These are phyloP conservation scores for Lasioglossum marginatum DNA, from an alignment of 2,888 invertebrate genomes.

Conservation along the genomic window DNA sequence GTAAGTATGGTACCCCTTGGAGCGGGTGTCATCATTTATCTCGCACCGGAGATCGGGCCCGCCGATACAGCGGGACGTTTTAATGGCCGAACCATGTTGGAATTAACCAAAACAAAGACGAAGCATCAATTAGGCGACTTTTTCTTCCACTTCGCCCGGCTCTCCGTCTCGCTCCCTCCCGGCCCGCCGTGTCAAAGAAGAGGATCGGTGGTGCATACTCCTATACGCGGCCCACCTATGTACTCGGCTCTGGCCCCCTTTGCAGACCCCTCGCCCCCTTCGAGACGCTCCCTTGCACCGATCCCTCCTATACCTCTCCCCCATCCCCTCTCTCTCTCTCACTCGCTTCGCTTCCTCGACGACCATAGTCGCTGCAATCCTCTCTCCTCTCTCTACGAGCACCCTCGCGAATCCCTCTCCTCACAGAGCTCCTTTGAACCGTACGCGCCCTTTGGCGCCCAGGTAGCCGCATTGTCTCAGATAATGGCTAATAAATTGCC, in stretches of 20 bases:
- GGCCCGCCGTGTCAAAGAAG: conserved; percentile 64
- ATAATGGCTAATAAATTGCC: conserved; percentile 83
- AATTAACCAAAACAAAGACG: conserved; percentile 90
- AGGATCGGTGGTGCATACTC: conserved; percentile 66
- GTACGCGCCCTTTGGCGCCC: conserved; percentile 73
- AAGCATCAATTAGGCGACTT: conserved; percentile 89
- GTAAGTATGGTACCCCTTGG: conserved; percentile 84
- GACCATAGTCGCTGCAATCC: conserved; percentile 13
- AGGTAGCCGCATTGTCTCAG: conserved; percentile 82
- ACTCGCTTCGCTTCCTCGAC: background rate
- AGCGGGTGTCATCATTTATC: conserved; percentile 87
- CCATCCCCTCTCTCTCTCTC: background rate
- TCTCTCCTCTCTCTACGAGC: background rate
- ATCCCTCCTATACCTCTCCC: conserved; percentile 3
- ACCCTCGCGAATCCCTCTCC: background rate
- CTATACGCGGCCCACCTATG: conserved; percentile 69
- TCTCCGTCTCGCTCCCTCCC: conserved; percentile 57
- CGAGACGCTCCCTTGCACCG: conserved; percentile 25
- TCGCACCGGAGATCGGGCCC: conserved; percentile 86
- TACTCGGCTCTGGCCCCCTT: conserved; percentile 36
- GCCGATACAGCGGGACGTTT: conserved; percentile 88
- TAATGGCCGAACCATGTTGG: conserved; percentile 90
- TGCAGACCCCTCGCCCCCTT: background rate
- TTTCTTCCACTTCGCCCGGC: conserved; percentile 81
- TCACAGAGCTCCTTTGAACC: conserved; percentile 46